Base-by-base conservation (phyloP, 2,113 vertebrate species). In the Hemiscyllium ocellatum region DNA sequence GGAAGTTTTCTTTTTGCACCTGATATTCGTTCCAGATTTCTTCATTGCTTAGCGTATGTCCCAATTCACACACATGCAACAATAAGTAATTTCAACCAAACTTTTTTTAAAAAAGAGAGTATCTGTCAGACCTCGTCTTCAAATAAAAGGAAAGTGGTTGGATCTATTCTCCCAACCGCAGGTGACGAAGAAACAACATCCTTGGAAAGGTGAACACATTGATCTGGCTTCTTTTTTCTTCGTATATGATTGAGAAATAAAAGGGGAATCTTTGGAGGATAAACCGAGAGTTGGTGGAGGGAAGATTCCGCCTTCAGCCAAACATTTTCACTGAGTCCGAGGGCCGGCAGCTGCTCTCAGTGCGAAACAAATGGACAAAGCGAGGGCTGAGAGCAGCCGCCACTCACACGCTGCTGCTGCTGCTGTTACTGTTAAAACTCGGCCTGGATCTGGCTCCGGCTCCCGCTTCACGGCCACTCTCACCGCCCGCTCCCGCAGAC, bases 111-210 rank as follows among this genome's bases (percentile, higher is more conserved):
- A n/a, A 12, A n/a, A 33, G 2, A 93, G 52, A 86, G 42, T 47
- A 86, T 26, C 20, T 56, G 47, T 29, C 29, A 52, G 52, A 26
- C 15, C 47, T 52, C 47, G 42, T 33, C 72, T 20, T 19, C n/a
- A 17, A n/a, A n/a, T 2, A 19, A n/a, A n/a, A 52, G 24, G 65
- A n/a, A 61, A 89, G 19, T 4, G 33, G 56, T 22, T 22, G n/a
- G 65, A 20, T 37, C 89, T 66, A 93, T 24, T 66, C 89, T n/a
- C 87, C 52, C n/a, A 17, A 29, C 87, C 56, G 56, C 29, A 91
- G 13, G 56, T n/a, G 87, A 33, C 19, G 56, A 56, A 91, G 56
- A 91, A 61, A 91, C 85, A 87, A 87, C 87, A 91, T 91, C 87
- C 52, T 91, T 65, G 56, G 19, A 61, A 91, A 56, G 56, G 19